phyloP scores from a whole-genome alignment of 35 echinoderm and acorn worm genomes.

The Holothuria glaberrima region DNA sequence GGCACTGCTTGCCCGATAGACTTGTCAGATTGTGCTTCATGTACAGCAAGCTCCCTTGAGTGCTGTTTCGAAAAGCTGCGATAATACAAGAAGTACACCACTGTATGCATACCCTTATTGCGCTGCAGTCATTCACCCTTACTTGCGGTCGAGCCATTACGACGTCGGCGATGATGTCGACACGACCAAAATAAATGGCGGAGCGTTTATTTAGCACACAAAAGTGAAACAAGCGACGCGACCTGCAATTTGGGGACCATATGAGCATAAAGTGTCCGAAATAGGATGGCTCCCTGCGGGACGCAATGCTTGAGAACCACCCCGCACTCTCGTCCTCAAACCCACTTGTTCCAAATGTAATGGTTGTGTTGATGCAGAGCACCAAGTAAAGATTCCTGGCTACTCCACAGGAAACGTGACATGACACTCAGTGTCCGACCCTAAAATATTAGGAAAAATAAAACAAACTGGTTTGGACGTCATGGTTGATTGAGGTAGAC shows the following conservation, averaged over 20 bases:
- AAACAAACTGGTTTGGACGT: too few species aligned
- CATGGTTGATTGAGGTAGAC: neutral
- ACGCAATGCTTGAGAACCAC: neutral
- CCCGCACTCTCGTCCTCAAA: constrained; percentile 17
- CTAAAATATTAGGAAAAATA: too few species aligned
- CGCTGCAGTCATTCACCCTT: too few species aligned
- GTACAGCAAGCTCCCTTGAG: too few species aligned
- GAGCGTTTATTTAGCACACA: constrained; percentile 23
- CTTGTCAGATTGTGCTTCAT: too few species aligned
- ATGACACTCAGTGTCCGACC: too few species aligned
- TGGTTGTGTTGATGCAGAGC: neutral
- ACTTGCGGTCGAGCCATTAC: too few species aligned
- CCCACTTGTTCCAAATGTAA: constrained; percentile 35
- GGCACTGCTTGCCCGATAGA: too few species aligned
- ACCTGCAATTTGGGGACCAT: constrained; percentile 41
- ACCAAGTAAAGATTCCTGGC: neutral
- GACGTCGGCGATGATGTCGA: too few species aligned
- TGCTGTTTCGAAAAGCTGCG: too few species aligned
- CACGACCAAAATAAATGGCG: neutral
- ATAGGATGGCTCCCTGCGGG: neutral
- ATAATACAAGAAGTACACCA: too few species aligned
- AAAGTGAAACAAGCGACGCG: neutral
- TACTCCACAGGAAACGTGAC: neutral
- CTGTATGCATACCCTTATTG: too few species aligned
- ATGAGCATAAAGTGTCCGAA: constrained; percentile 33